phyloP scores from a whole-genome alignment of 2,113 vertebrate genomes.

The Collichthys lucidus region DNA sequence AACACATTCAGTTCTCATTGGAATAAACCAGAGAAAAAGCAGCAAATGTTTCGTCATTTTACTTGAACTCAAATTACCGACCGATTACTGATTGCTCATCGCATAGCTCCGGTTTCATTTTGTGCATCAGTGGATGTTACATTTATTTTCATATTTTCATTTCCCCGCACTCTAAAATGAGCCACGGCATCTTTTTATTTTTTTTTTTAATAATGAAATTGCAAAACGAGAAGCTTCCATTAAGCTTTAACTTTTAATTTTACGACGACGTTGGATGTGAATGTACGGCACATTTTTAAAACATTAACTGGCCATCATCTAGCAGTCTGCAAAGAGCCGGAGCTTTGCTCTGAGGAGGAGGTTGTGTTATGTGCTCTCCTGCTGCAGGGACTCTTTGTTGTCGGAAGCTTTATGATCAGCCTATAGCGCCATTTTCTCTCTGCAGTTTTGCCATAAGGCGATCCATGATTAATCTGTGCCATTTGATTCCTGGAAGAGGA shows the following conservation, averaged over 20 bases:
- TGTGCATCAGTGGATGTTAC: neutral
- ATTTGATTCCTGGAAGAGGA: slow-evolving; percentile 71
- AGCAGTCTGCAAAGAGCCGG: neutral
- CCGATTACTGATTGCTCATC: neutral
- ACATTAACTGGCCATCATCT: neutral
- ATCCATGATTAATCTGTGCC: slow-evolving; percentile 70
- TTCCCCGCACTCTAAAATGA: neutral
- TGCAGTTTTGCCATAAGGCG: slow-evolving; percentile 38
- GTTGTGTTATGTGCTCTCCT: neutral
- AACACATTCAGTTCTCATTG: neutral
- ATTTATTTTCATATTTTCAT: neutral
- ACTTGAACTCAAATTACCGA: neutral
- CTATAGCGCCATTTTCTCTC: slow-evolving; percentile 38
- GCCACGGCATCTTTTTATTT: neutral
- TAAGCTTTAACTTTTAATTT: neutral
- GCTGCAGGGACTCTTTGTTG: slow-evolving; percentile 7
- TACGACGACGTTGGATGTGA: neutral
- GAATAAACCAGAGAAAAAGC: neutral
- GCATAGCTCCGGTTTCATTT: neutral
- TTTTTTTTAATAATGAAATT: neutral
- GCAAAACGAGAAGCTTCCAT: neutral
- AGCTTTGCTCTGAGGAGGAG: neutral
- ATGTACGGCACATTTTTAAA: neutral
- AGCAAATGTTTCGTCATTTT: neutral
- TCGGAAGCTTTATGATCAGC: slow-evolving; percentile 26